These are phyloP conservation scores for Harpalus rubripes DNA, from an alignment of 2,888 invertebrate genomes.

Conservation along the genomic window DNA sequence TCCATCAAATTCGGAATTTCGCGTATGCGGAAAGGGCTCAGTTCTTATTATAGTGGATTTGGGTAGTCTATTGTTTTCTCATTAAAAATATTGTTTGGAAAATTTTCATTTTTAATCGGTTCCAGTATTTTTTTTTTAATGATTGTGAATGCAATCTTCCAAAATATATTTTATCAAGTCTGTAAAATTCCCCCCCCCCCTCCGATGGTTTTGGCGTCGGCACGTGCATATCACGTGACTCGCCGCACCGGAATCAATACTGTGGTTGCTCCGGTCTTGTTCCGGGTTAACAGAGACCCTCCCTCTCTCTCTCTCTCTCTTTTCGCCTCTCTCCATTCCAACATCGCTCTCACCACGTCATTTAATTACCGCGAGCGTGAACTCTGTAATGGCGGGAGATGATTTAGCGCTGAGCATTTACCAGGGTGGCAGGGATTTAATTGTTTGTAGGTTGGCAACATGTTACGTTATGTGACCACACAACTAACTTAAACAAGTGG, in stretches of 20 bases:
- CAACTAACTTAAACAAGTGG: neutral
- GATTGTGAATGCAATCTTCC: neutral
- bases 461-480: constrained; percentile 40
- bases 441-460: constrained; percentile 44
- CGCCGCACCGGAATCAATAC: constrained; percentile 65
- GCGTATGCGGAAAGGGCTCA: no score
- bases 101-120: no score
- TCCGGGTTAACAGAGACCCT: constrained; percentile 65
- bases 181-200: neutral
- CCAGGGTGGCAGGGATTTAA: constrained; percentile 28
- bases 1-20: no score
- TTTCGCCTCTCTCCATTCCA: neutral
- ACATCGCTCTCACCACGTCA: constrained; percentile 43
- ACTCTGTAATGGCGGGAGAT: constrained; percentile 41
- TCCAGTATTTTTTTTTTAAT: neutral
- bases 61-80: no score
- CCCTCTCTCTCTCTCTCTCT: constrained; percentile 20
- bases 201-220: constrained; percentile 14
- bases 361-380: constrained; percentile 37
- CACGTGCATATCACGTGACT: constrained; percentile 66
- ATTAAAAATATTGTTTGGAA: neutral
- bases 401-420: constrained; percentile 21
- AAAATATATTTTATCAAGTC: neutral
- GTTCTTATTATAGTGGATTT: no score
- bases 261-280: constrained; percentile 65